Evolutionary conservation across 1,140 invertebrate genomes (phyloP), one percentile per base, ranked within the genome.

Genomic region (Oryctes rhinoceros): DNA sequence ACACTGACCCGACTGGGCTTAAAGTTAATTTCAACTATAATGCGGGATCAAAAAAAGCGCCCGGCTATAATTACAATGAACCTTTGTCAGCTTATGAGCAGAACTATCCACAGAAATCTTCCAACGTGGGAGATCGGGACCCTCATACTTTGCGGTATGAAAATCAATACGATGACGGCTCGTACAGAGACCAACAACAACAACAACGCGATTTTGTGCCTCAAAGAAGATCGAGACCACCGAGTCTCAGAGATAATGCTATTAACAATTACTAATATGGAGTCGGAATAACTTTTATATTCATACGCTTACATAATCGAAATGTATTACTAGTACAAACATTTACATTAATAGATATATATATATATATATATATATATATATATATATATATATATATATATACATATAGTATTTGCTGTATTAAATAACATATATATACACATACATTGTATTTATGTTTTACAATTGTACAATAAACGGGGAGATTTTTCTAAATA

Each of bases 11-110:
- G 11, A 87, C 86, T 20, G 87, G 87, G 4, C 79, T 87, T n/a
- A 87, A 87, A 84, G 86, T 87, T 0, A 87, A 87, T 79, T 85
- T 81, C 67, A 87, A 87, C 67, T 87, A 87, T 78, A 86, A 87
- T 53, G 86, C 86, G 30, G 86, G 86, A 18, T 82, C 85, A 1
- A 84, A 82, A 76, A 79, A 81, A 10, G 80, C 83, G 37, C 85
- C 85, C 3, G 81, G 82, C 0, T 83, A 84, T 39, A 85, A 82
- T 79, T 84, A 85, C 59, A 80, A 84, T 44, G 80, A 78, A 59
- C 77, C 77, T n/a, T 59, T 78, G 39, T 53, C 77, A 18, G 6
- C 77, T 1, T 78, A 78, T n/a, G 77, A 78, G 20, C 76, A 78
- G 53, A 76, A 47, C 44, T 76, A 76, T 44, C 2, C 62, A 5